Base-by-base conservation (phyloP, 1,140 invertebrate species). In the Drosophila nannoptera region DNA sequence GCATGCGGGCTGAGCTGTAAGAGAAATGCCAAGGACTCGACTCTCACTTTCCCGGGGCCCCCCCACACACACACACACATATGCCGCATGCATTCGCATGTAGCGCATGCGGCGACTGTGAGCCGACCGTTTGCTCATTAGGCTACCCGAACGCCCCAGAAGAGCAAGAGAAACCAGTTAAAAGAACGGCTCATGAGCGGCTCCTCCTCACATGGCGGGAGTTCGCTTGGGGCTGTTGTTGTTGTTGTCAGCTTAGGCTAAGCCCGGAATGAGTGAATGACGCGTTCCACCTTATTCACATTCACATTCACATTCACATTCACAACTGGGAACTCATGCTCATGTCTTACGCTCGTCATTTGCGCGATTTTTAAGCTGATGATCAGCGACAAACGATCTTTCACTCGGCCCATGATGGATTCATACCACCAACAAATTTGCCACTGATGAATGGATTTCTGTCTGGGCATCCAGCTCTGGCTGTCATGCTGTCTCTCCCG, bases 361-460 rank as follows among this genome's bases (percentile, higher is more conserved):
- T 86, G 77, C 78, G 72, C 73, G 78, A 88, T 87, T 88, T 78
- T 88, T 88, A 88, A 84, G 87, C 87, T 88, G 87, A 88, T 87
- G 87, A 88, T 88, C 87, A 88, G 84, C 77, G 83, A 87, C 87
- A 88, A 88, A 88, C 87, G 83, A 88, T 88, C 87, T 88, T 88
- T 88, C 87, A 87, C 77, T 88, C 78, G 84, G 65, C 56, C 65
- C 72, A 87, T 88, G 87, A 88, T 88, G 87, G 87, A 88, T 88
- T 88, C 80, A 72, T 88, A 88, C 87, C 87, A 87, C 87, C 87
- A 88, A 87, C 83, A 87, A 86, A 88, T 88, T 84, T 88, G 87
- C 87, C 87, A 88, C 87, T 88, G 87, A 88, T 88, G 87, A 88
- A 88, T 88, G 82, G 82, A 87, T 87, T 87, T 78, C 73, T 87